A percentile compares a stretch with the other conserved stretches of the same genome.
Conservation (phyloP, 2,797 vertebrate genomes). For the Pitangus sulphuratus region DNA sequence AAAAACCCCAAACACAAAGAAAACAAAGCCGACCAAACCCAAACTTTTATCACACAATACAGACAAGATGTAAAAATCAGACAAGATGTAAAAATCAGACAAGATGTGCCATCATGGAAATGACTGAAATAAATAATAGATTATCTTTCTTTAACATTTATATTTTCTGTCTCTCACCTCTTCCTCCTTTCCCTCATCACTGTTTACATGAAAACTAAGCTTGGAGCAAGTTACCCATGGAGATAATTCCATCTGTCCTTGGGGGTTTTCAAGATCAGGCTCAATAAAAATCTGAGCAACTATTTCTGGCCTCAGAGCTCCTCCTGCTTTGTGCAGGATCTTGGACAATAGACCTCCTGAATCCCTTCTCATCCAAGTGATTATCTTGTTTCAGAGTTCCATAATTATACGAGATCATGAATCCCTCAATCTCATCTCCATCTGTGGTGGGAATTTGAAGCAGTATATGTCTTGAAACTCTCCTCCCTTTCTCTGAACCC, state of each 20-base stretch:
- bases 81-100: background rate
- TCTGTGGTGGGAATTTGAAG: background rate
- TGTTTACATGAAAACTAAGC: background rate
- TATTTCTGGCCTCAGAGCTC: background rate
- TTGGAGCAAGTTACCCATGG: background rate
- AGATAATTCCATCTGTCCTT: background rate
- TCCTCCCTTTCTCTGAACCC: background rate
- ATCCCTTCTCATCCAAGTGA: background rate
- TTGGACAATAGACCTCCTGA: background rate
- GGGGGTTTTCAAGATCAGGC: background rate
- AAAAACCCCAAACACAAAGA: background rate
- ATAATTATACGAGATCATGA: background rate
- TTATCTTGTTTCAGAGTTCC: background rate
- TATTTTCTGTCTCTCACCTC: background rate
- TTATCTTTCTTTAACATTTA: background rate
- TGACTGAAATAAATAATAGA: background rate
- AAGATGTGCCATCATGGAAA: background rate
- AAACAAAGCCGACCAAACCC: background rate
- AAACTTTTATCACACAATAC: rapidly evolving
- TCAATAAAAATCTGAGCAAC: background rate
- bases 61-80: background rate
- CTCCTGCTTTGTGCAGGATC: background rate
- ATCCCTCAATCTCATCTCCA: background rate
- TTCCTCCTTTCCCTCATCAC: background rate
- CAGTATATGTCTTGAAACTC: background rate